Percentiles rank a stretch among this genome's conserved stretches.
phyloP scores from a whole-genome alignment of 2,888 invertebrate species.

The Zele albiditarsus region DNA sequence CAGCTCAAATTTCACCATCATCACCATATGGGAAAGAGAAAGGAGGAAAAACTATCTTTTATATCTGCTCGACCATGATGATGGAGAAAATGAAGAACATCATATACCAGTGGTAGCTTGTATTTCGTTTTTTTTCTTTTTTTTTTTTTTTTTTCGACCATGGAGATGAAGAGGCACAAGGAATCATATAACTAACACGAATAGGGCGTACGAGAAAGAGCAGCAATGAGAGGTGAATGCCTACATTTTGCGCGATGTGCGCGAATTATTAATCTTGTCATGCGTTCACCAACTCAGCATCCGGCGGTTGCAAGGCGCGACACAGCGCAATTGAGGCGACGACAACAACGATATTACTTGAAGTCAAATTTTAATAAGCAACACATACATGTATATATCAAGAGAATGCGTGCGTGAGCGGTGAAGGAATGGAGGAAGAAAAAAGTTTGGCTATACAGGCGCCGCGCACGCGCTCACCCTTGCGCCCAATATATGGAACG shows the following conservation, averaged over 20 bases:
- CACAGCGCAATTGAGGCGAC: slow-evolving; percentile 22
- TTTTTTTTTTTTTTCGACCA: no score
- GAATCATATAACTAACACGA: slow-evolving; percentile 31
- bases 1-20: no score
- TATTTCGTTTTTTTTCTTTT: no score
- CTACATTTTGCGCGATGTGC: slow-evolving; percentile 53
- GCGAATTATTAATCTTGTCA: slow-evolving; percentile 63
- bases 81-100: no score
- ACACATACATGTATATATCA: background rate
- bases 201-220: slow-evolving; percentile 33
- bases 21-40: no score
- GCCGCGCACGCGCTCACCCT: background rate
- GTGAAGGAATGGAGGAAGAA: background rate
- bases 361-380: slow-evolving; percentile 22
- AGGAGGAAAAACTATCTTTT: no score
- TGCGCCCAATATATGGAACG: background rate
- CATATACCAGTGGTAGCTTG: no score
- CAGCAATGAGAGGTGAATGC: slow-evolving; percentile 40
- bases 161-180: slow-evolving; percentile 15
- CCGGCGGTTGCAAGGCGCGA: slow-evolving; percentile 44
- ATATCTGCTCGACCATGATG: no score
- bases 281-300: slow-evolving; percentile 60
- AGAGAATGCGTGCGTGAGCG: background rate
- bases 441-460: background rate
- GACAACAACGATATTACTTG: slow-evolving; percentile 41